These are phyloP conservation scores for Typhlomys cinereus DNA, from an alignment of 2,113 vertebrate genomes.

Conservation along the genomic window DNA sequence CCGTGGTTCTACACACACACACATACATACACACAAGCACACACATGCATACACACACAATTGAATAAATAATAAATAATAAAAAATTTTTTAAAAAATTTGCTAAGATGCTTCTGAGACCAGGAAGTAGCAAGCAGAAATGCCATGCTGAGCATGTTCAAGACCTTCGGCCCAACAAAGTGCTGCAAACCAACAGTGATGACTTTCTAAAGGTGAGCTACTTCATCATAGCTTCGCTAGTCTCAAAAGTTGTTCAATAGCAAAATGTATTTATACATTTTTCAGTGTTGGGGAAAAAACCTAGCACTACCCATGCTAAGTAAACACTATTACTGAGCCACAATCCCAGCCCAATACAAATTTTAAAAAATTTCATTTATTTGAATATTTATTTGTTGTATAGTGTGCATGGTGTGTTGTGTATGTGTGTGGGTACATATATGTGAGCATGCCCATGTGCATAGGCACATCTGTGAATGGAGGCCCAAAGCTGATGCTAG, in stretches of 20 bases:
- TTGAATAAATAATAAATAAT: too few species aligned
- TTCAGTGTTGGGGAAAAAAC: neutral
- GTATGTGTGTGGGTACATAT: too few species aligned
- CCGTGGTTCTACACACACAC: neutral
- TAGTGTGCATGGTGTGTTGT: too few species aligned
- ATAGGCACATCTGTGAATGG: too few species aligned
- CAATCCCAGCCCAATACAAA: neutral
- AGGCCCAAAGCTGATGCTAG: too few species aligned
- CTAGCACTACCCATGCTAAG: neutral
- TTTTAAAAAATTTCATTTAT: too few species aligned
- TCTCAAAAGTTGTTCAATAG: neutral
- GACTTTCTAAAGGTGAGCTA: neutral
- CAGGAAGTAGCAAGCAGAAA: neutral
- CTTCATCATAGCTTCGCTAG: neutral
- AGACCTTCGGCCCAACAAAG: neutral
- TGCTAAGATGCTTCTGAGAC: neutral
- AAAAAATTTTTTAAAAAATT: too few species aligned
- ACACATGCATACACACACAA: neutral
- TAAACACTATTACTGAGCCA: neutral
- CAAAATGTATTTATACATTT: neutral
- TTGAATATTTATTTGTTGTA: neutral
- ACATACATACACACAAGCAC: too few species aligned
- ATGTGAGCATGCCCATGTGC: too few species aligned
- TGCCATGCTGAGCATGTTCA: neutral
- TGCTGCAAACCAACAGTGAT: too few species aligned